phyloP scores from a whole-genome alignment of 2,888 invertebrate genomes.

The Amphipoea lucens region DNA sequence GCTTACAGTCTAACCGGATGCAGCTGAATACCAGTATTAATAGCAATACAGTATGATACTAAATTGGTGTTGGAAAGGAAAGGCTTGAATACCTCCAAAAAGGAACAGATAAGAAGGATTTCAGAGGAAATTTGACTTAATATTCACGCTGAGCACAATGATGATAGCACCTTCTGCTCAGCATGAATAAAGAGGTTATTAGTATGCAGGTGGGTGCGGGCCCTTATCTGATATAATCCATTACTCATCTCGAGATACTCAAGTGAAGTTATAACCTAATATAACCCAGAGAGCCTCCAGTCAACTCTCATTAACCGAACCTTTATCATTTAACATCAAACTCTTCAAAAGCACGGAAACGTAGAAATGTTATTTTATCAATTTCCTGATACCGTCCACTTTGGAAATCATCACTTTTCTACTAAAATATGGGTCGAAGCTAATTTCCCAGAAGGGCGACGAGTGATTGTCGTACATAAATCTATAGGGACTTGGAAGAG shows the following conservation, averaged over 20 bases:
- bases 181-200: conserved; percentile 19
- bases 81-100: background rate
- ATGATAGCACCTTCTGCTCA: conserved; percentile 17
- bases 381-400: conserved; percentile 40
- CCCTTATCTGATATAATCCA: conserved; percentile 36
- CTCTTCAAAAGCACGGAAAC: conserved; percentile 1
- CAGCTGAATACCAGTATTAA: too few species aligned
- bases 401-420: conserved; percentile 56
- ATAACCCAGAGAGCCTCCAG: background rate
- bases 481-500: conserved; percentile 58
- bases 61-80: background rate
- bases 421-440: conserved; percentile 58
- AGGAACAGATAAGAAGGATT: background rate
- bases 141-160: conserved; percentile 30
- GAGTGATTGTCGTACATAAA: conserved; percentile 55
- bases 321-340: conserved; percentile 26
- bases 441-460: conserved; percentile 61
- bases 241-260: conserved; percentile 30
- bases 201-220: conserved; percentile 34
- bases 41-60: too few species aligned
- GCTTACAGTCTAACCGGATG: too few species aligned
- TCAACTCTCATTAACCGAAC: conserved; percentile 24
- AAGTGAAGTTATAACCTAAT: conserved; percentile 15
- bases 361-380: conserved; percentile 41
- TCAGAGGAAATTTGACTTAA: conserved; percentile 11